Conservation (phyloP, 2,113 vertebrate genomes). For the Muntiacus muntjak region DNA sequence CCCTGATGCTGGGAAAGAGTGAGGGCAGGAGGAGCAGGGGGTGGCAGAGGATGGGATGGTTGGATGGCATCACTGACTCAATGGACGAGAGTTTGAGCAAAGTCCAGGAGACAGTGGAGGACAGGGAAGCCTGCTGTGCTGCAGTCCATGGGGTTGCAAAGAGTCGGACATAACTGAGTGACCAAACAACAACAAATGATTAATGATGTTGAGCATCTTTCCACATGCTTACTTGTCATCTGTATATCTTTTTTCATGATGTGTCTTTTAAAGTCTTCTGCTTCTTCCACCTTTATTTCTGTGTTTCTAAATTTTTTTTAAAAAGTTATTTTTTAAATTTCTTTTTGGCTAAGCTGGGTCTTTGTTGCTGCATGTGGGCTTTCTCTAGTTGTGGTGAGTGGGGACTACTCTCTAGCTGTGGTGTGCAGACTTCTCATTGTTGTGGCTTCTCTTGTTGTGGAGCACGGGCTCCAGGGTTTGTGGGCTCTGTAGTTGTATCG, state of each 20-base stretch:
- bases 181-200: background rate
- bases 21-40: background rate
- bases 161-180: background rate
- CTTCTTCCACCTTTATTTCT: background rate
- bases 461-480: background rate
- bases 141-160: background rate
- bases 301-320: background rate
- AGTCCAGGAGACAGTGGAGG: background rate
- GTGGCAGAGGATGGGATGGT: background rate
- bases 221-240: background rate
- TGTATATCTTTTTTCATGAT: background rate
- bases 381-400: background rate
- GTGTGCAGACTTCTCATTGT: background rate
- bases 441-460: background rate
- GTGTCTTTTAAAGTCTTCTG: background rate
- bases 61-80: background rate
- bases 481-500: background rate
- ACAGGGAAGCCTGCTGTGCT: background rate
- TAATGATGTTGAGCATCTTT: background rate
- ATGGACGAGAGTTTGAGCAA: background rate
- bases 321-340: background rate
- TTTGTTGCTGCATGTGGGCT: background rate
- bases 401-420: background rate
- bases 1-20: background rate
- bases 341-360: background rate